Evolutionary conservation across 2,113 vertebrate species (phyloP), one percentile per base, ranked within the genome.

Genomic region (Phrynosoma platyrhinos): DNA sequence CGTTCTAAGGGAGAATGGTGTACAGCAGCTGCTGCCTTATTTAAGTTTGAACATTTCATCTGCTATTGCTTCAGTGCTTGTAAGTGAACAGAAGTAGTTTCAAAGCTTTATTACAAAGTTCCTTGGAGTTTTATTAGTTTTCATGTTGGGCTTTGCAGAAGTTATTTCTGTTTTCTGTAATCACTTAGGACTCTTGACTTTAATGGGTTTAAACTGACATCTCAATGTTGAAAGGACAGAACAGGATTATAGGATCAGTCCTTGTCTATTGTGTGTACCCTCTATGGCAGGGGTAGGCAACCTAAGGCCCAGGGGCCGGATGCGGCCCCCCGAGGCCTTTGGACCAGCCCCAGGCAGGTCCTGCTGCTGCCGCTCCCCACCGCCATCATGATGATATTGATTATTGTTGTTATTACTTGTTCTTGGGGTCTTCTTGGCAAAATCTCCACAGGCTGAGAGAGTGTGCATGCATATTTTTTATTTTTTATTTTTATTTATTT

Each of bases 201-300:
- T 90, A 32, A 69, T 92, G 21, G 30, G 32, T 27, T 84, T 91
- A 91, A 91, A 91, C 66, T 90, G 87, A 91, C 92, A 87, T 90
- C 27, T 95, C 75, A 87, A 25, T 85, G 76, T 52, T 68, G 88
- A 88, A 88, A 87, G 36, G 30, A 36, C 10, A 90, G 74, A 89
- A 55, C 92, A 82, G 76, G 83, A 79, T 8, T 64, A 82, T 83
- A 90, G 88, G 80, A 92, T 93, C 89, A 81, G 90, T 91, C 80
- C 13, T 53, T 0, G 0, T 62, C 84, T 13, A 66, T 20, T 81
- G 93, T 91, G 85, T 85, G 23, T 71, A 36, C 3, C 78, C 10
- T 89, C 90, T 82, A 53, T 90, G 88, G 86, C n/a, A n/a, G n/a
- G n/a, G n/a, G n/a, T n/a, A n/a, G n/a, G n/a, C n/a, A n/a, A n/a